These are phyloP conservation scores for Parnassius orleans DNA, from an alignment of 2,888 invertebrate genomes.

Conservation along the genomic window DNA sequence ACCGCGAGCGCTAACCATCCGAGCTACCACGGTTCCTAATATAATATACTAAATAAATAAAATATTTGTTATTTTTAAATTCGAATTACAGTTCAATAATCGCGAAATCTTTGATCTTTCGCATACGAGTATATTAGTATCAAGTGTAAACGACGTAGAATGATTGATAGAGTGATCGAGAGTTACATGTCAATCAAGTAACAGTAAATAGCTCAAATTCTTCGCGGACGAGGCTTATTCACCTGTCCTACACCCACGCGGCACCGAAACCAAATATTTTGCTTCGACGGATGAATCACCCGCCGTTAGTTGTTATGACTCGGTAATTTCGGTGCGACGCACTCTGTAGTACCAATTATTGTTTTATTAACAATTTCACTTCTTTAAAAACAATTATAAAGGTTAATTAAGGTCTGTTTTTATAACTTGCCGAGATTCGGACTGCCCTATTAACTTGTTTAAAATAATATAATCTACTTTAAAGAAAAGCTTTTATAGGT, in stretches of 20 bases:
- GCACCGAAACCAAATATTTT: conserved; percentile 39
- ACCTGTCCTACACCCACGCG: conserved; percentile 58
- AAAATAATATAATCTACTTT: no score
- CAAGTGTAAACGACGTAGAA: conserved; percentile 30
- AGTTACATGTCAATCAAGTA: conserved; percentile 52
- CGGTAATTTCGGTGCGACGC: conserved; percentile 16
- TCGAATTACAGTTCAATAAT: conserved; percentile 20
- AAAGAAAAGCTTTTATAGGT: no score
- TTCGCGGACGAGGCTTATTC: conserved; percentile 56
- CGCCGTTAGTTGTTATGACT: conserved; percentile 35
- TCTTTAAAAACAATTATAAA: no score
- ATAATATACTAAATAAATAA: no score
- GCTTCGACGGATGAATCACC: conserved; percentile 32
- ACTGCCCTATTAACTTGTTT: no score
- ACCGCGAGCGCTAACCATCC: no score
- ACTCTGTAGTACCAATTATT: conserved; percentile 9
- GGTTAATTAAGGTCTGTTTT: no score
- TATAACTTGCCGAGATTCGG: no score
- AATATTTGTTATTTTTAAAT: conserved; percentile 1
- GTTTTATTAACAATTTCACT: conserved; percentile 8
- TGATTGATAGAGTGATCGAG: conserved; percentile 40
- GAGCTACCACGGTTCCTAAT: no score
- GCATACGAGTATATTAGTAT: not conserved
- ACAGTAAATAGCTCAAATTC: conserved; percentile 54
- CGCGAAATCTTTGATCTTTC: conserved; percentile 3